Evolutionary conservation across 1,140 invertebrate genomes (phyloP).

Genomic region (Drosophila kikkawai): DNA sequence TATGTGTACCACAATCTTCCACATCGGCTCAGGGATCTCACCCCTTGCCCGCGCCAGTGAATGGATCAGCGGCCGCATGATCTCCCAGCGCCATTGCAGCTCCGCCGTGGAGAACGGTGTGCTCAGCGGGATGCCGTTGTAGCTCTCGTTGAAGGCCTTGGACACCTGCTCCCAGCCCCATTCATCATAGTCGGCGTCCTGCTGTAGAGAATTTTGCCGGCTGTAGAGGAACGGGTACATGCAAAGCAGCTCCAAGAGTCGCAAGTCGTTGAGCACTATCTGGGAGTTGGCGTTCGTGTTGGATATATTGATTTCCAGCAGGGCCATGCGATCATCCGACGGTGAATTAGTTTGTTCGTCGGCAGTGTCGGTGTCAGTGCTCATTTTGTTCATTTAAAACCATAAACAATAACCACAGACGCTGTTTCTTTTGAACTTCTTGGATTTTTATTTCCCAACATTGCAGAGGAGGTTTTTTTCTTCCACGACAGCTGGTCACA

Average conservation of each 20-base stretch:
- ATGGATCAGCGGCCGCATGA: constrained; percentile 32
- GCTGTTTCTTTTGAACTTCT: no score
- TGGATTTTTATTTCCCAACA: no score
- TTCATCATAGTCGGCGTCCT: constrained; percentile 56
- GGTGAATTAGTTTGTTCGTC: not conserved
- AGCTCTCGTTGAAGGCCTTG: constrained; percentile 55
- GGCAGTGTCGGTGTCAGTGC: not conserved
- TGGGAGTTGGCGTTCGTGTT: constrained; percentile 47
- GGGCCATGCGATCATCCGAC: not conserved
- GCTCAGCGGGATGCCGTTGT: constrained; percentile 21
- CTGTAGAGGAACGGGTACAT: constrained; percentile 61
- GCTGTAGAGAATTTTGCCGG: constrained; percentile 4
- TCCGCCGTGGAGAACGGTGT: constrained; percentile 45
- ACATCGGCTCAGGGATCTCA: constrained; percentile 33
- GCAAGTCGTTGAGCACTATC: constrained; percentile 68
- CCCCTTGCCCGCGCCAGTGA: constrained; percentile 18
- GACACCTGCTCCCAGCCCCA: constrained; percentile 71
- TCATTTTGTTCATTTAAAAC: constrained; percentile 20
- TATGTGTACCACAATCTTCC: constrained; percentile 36
- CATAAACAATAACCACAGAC: not conserved
- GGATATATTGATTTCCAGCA: constrained; percentile 39
- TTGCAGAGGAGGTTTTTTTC: no score
- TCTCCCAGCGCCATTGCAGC: constrained; percentile 61
- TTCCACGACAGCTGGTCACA: not conserved
- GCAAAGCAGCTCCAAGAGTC: constrained; percentile 58